phyloP scores from a whole-genome alignment of 2,888 invertebrate genomes.

The Cryptus viduatorius region DNA sequence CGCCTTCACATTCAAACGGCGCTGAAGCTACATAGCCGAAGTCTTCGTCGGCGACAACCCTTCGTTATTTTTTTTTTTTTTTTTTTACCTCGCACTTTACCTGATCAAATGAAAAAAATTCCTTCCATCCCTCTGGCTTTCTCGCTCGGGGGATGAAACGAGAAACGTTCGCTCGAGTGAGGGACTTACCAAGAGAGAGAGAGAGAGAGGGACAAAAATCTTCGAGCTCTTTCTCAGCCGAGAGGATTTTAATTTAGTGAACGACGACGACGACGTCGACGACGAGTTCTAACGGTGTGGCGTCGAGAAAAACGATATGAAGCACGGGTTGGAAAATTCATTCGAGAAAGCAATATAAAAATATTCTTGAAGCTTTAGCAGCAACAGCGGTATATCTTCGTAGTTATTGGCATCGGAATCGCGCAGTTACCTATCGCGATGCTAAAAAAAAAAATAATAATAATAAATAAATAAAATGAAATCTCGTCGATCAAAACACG shows the following conservation, averaged over 20 bases:
- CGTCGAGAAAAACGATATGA: slow-evolving; percentile 32
- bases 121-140: not conserved
- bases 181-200: not conserved
- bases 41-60: not conserved
- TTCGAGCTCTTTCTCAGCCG: slow-evolving; percentile 33
- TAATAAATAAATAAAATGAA: not conserved
- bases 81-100: slow-evolving; percentile 44
- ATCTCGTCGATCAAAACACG: no score
- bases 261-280: slow-evolving; percentile 39
- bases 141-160: not conserved
- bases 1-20: not conserved
- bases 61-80: slow-evolving; percentile 8
- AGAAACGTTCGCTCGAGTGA: slow-evolving; percentile 20
- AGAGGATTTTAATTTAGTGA: slow-evolving; percentile 56
- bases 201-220: slow-evolving; percentile 16
- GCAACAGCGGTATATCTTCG: not conserved
- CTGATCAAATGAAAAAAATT: slow-evolving; percentile 59
- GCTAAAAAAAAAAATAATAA: no score
- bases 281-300: slow-evolving; percentile 14
- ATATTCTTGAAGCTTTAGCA: not conserved
- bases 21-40: not conserved
- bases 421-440: not conserved
- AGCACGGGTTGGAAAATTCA: slow-evolving; percentile 34
- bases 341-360: slow-evolving; percentile 38
- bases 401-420: not conserved